These are phyloP conservation scores for Anorthoa munda DNA, from an alignment of 2,888 invertebrate genomes.

Conservation along the genomic window DNA sequence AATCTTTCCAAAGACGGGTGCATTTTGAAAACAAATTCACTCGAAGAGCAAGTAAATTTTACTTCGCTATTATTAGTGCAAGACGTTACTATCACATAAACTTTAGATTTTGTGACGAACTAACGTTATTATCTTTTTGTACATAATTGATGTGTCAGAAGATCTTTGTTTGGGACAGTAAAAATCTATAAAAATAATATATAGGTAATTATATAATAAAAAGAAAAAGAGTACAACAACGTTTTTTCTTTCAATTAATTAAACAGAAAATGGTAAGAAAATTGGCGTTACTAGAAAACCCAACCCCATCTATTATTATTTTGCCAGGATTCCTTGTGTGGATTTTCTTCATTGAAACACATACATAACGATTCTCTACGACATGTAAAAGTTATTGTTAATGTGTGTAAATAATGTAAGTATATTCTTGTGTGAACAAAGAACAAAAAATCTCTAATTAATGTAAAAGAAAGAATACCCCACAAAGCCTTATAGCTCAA, in stretches of 20 bases:
- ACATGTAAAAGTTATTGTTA: neutral
- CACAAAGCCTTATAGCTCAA: slow-evolving; percentile 63
- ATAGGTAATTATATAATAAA: neutral
- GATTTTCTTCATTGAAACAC: neutral
- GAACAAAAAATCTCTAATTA: slow-evolving; percentile 48
- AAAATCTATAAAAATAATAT: slow-evolving; percentile 5
- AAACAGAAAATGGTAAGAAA: too few relatives aligned
- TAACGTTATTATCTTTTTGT: neutral
- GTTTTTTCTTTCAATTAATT: too few relatives aligned
- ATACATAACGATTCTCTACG: neutral
- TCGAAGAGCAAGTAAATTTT: slow-evolving; percentile 6
- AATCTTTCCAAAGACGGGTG: slow-evolving; percentile 11
- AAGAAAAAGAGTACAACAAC: neutral
- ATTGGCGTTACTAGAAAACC: neutral
- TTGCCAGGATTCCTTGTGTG: neutral
- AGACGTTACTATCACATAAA: neutral
- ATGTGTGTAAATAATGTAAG: neutral
- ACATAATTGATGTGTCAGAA: neutral
- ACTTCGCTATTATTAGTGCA: neutral
- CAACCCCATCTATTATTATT: neutral
- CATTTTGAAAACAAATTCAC: slow-evolving; percentile 13
- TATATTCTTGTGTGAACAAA: slow-evolving; percentile 18
- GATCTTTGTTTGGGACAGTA: neutral
- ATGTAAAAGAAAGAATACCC: slow-evolving; percentile 52
- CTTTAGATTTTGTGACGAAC: neutral